Evolutionary conservation across 1,140 invertebrate genomes (phyloP).

Genomic region (Limonius californicus): DNA sequence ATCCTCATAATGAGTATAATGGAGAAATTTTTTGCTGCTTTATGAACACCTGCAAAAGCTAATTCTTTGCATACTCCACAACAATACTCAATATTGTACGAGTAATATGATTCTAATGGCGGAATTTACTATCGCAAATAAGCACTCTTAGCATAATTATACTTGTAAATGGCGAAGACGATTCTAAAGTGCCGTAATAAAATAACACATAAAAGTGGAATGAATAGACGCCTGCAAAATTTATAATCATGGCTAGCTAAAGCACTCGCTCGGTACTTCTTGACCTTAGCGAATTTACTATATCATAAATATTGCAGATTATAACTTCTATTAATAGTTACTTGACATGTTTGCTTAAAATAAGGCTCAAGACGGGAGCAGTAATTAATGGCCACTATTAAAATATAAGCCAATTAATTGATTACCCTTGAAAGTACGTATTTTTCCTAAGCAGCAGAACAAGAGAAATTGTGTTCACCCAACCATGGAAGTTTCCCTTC

Average conservation of each 20-base stretch:
- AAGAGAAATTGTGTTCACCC: no score
- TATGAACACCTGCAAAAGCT: background rate
- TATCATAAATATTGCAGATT: background rate
- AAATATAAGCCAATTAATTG: no score
- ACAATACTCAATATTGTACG: conserved; percentile 1
- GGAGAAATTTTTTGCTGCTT: background rate
- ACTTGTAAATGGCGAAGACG: background rate
- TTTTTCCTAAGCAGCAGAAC: no score
- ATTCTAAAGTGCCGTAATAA: conserved; percentile 1
- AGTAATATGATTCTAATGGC: conserved; percentile 1
- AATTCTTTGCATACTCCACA: background rate
- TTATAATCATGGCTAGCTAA: conserved; percentile 1
- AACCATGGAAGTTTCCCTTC: no score
- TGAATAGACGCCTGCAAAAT: background rate
- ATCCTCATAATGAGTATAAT: background rate
- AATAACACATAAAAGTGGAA: background rate
- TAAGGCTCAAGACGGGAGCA: background rate
- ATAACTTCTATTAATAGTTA: background rate
- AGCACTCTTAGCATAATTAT: conserved; percentile 1
- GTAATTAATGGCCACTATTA: no score
- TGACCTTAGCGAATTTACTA: background rate
- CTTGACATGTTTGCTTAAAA: background rate
- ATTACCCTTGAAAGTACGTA: no score
- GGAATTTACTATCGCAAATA: conserved; percentile 1
- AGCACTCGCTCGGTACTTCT: background rate